Evolutionary conservation across 1,140 invertebrate species (phyloP).

Genomic region (Tetraneura akinire): DNA sequence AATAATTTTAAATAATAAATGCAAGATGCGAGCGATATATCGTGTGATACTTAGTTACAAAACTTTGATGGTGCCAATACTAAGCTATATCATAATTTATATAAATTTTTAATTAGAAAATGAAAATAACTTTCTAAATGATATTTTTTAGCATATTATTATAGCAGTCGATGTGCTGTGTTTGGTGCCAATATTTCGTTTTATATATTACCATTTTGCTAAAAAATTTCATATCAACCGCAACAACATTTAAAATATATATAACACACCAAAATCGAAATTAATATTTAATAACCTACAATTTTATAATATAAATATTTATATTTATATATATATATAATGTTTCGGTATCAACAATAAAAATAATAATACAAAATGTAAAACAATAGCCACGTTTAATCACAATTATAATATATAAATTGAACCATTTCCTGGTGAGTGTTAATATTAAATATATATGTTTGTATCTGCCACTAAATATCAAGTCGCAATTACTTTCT

Average conservation of each 20-base stretch:
- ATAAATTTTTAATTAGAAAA: constrained; percentile 34
- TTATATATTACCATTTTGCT: constrained; percentile 21
- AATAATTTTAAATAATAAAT: too few relatives aligned
- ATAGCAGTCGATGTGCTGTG: not conserved
- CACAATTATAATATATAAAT: constrained; percentile 35
- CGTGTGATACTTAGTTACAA: constrained; percentile 2
- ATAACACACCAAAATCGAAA: not conserved
- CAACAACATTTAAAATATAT: not conserved
- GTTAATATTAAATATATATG: constrained; percentile 34
- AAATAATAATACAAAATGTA: constrained; percentile 25
- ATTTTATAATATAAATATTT: constrained; percentile 1
- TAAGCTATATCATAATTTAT: too few relatives aligned
- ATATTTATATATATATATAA: not conserved
- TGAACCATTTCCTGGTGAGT: constrained; percentile 43
- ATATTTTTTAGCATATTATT: constrained; percentile 33
- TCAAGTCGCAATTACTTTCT: constrained; percentile 41
- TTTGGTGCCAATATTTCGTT: constrained; percentile 19
- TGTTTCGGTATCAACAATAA: constrained; percentile 30
- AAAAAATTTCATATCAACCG: not conserved
- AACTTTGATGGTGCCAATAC: not conserved
- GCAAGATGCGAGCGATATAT: not conserved
- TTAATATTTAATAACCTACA: constrained; percentile 36
- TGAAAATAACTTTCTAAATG: constrained; percentile 37
- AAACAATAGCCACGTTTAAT: constrained; percentile 47
- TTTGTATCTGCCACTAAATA: constrained; percentile 37